A percentile compares a stretch with the other conserved stretches of the same genome.
phyloP scores from a whole-genome alignment of 2,113 vertebrate species.

The Ranitomeya imitator region DNA sequence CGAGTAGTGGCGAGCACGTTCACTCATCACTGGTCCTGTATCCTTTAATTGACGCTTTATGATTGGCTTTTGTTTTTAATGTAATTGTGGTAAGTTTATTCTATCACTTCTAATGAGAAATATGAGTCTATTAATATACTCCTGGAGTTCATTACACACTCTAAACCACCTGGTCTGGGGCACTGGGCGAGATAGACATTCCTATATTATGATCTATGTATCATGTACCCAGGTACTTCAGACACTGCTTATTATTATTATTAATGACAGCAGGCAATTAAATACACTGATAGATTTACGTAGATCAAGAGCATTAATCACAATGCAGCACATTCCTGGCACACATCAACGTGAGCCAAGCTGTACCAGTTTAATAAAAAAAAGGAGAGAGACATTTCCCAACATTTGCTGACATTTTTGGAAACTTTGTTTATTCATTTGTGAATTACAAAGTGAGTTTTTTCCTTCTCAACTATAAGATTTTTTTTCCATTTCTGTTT shows the following conservation, averaged over 20 bases:
- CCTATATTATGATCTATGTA: conserved; percentile 12
- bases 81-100: neutral
- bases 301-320: conserved; percentile 24
- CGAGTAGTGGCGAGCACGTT: too few species aligned
- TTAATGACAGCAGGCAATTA: conserved; percentile 22
- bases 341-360: conserved; percentile 14
- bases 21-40: too few species aligned
- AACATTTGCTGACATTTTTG: conserved; percentile 3
- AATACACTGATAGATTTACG: conserved; percentile 16
- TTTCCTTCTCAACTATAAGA: neutral
- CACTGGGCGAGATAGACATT: conserved; percentile 1
- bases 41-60: too few species aligned
- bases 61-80: neutral
- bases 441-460: neutral
- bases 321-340: conserved; percentile 36
- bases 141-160: neutral
- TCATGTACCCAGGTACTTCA: conserved; percentile 28
- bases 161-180: neutral
- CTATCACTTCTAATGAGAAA: neutral
- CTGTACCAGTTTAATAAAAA: conserved; percentile 36
- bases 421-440: neutral
- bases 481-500: neutral
- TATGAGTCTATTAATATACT: neutral
- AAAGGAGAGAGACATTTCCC: neutral
- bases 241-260: conserved; percentile 30